Evolutionary conservation across 2,888 invertebrate genomes (phyloP), one percentile per base, ranked within the genome.

Genomic region (Gari tellinella): DNA sequence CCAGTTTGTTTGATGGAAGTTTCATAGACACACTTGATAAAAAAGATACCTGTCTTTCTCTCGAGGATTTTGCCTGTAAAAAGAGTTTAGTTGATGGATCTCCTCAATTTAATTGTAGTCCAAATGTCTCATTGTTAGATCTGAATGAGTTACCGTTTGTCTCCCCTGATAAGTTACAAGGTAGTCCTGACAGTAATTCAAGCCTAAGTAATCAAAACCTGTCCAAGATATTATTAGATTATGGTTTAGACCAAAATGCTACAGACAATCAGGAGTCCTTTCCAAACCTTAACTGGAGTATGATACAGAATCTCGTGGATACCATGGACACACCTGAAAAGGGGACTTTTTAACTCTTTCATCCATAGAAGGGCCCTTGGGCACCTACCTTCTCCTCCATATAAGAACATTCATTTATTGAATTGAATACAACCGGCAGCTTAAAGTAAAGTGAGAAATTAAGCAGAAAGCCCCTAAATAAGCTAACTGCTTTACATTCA

Each of bases 11-110:
- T 48, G 86, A 86, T 38, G 80, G 74, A 17, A 84, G 82, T 62
- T 86, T 86, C 55, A 55, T 86, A 31, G 86, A 86, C 38, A 73
- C 75, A 51, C 56, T 84, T 25, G 84, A 82, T 52, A 72, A 53
- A 23, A 81, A 77, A 63, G 63, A 48, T 45, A 31, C 72, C 23
- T 63, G 74, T 12, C 57, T 74, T 1, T 80, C 81, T 25, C 81
- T 78, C 21, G 70, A 81, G 43, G 37, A 58, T 12, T 55, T n/a
- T 25, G 53, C 48, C 19, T 38, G 21, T 14, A 62, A 56, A 15
- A 79, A 72, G 60, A 52, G 43, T 25, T 62, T 63, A 38, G 56
- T 52, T 25, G 56, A 57, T 15, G 31, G 10, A 31, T 31, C 31
- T 7, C 5, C 31, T 7, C 31, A 4, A 31, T 7, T 60, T 1